phyloP scores from a whole-genome alignment of 2,797 vertebrate genomes.

The Ctenopoma multispine region DNA sequence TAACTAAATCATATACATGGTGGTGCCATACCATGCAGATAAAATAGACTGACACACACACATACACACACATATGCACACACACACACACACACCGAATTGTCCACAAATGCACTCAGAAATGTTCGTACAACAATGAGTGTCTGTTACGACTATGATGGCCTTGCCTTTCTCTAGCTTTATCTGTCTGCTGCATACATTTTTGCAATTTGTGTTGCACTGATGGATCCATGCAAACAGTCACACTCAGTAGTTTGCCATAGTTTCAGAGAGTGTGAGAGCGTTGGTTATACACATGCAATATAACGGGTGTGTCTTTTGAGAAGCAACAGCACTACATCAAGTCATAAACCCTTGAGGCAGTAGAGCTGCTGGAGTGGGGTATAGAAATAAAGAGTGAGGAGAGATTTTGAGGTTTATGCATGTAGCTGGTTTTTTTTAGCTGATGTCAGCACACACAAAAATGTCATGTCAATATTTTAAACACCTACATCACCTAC shows the following conservation, averaged over 20 bases:
- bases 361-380: slow-evolving; percentile 11
- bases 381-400: slow-evolving; percentile 4
- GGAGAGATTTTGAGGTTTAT: slow-evolving; percentile 11
- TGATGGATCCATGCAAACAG: slow-evolving; percentile 2
- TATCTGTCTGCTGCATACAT: not conserved
- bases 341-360: slow-evolving; percentile 46
- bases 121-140: slow-evolving; percentile 4
- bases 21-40: slow-evolving; percentile 47
- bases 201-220: not conserved
- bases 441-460: slow-evolving; percentile 26
- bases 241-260: slow-evolving; percentile 2
- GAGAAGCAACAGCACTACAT: slow-evolving; percentile 14
- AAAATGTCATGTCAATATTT: slow-evolving; percentile 24
- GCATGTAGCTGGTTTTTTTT: not conserved
- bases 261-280: slow-evolving; percentile 7
- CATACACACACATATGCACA: slow-evolving; percentile 17
- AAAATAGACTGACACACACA: slow-evolving; percentile 36
- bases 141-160: not conserved
- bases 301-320: slow-evolving; percentile 20
- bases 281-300: slow-evolving; percentile 5
- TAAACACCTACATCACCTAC: slow-evolving; percentile 17
- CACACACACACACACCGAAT: slow-evolving; percentile 16
- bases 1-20: slow-evolving; percentile 78
- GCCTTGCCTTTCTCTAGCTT: not conserved
- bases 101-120: slow-evolving; percentile 29